These are phyloP conservation scores for Furcifer pardalis DNA, from an alignment of 2,797 vertebrate species.

Conservation along the genomic window DNA sequence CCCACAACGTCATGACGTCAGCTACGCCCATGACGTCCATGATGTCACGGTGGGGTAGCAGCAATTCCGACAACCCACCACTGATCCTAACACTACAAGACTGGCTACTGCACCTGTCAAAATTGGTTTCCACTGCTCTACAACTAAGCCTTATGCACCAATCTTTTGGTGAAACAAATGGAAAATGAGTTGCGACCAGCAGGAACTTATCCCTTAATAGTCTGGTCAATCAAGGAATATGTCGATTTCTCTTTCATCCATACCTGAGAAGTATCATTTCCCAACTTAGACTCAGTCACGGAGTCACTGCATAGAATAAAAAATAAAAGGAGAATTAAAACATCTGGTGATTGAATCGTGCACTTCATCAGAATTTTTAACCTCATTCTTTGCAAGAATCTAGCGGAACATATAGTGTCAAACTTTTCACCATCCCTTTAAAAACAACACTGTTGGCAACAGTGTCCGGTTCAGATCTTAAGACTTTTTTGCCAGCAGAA, in stretches of 20 bases:
- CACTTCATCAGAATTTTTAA: neutral
- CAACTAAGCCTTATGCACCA: neutral
- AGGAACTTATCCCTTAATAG: too few relatives aligned
- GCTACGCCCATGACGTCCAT: too few relatives aligned
- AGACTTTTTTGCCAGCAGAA: neutral
- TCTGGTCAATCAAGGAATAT: too few relatives aligned
- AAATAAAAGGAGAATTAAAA: constrained; percentile 19
- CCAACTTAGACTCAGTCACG: constrained; percentile 41
- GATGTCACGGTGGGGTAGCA: too few relatives aligned
- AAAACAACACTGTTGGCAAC: neutral
- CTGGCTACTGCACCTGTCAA: too few relatives aligned
- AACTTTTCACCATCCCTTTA: neutral
- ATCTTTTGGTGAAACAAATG: neutral
- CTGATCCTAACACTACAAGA: too few relatives aligned
- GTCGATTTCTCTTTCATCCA: neutral
- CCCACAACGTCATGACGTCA: too few relatives aligned
- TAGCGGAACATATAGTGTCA: neutral
- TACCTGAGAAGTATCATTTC: constrained; percentile 53
- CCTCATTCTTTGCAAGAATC: neutral
- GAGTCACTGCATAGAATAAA: constrained; percentile 44
- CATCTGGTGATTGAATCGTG: neutral
- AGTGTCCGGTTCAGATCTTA: neutral
- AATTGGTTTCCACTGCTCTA: neutral
- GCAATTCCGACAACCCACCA: too few relatives aligned
- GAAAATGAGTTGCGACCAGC: too few relatives aligned